Base-by-base conservation (phyloP, 2,113 vertebrate genomes). In the Rhynchopsitta pachyrhyncha region DNA sequence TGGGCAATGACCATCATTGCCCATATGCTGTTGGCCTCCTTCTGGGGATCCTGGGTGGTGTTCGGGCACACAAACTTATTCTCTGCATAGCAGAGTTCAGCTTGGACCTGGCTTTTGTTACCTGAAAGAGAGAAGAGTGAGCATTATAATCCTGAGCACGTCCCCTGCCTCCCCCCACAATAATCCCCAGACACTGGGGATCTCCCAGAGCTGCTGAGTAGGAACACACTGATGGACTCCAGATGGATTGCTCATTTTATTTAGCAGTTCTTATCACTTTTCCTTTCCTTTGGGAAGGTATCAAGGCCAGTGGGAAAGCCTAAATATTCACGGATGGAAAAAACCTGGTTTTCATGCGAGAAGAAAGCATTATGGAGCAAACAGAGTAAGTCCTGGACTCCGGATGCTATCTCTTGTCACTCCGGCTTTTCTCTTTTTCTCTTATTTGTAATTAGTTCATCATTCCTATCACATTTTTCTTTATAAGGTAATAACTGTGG, bases 1-100 rank as follows among this genome's bases (percentile, higher is more conserved):
- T 99, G 99, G 39, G 99, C 99, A 0, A 97, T 95, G 70, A 98
- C 98, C 99, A 99, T 99, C 85, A 99, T 97, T 50, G 98, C 88
- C 99, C 99, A 99, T 95, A 99, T 93, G 69, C 96, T 98, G 90
- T 86, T 98, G 77, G 98, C 97, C 86, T 99, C 98, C 23, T 95
- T 92, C 93, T 63, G 94, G 14, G 95, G 49, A n/a, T 98, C 92
- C 60, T 77, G 69, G 7, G 82, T 63, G 69, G 52, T 7, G 29
- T 82, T 97, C 0, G 92, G 90, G 89, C 98, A 98, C 46, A 83
- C 49, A 37, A 93, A 90, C 42, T 86, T 91, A 8, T 68, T 70
- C 44, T 93, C 94, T 83, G 93, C 94, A 35, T 96, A 90, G 66
- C 98, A 98, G 70, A 98, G 94, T 44, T 98, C 97, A 1, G 47